Conservation (phyloP, 2,113 vertebrate species). For the Macrotis lagotis region DNA sequence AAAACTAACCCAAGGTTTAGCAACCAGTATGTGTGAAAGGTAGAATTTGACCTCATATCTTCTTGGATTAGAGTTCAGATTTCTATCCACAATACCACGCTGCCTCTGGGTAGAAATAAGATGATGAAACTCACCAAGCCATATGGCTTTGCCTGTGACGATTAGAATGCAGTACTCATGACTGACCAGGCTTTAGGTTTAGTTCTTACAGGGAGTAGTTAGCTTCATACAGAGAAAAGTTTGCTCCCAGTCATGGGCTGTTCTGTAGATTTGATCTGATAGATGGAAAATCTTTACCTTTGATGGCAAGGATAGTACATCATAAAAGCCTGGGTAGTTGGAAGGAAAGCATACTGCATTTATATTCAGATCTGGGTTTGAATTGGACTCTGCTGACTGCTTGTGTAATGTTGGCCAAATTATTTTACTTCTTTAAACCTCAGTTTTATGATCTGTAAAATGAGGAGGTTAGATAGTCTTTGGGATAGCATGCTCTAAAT, state of each 20-base stretch:
- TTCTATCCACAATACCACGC: not conserved
- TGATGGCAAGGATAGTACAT: not conserved
- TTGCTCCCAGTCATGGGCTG: not conserved
- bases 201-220: not conserved
- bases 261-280: not conserved
- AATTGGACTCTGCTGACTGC: not conserved
- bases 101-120: not conserved
- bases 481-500: not conserved
- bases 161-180: not conserved
- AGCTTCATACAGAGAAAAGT: not conserved
- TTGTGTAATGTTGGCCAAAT: not conserved
- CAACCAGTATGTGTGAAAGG: not conserved
- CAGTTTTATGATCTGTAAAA: not conserved
- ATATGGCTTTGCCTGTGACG: not conserved
- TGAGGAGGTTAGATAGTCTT: not conserved
- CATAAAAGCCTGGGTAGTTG: not conserved
- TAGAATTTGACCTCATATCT: not conserved
- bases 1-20: not conserved
- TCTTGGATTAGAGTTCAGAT: not conserved
- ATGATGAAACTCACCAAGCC: not conserved
- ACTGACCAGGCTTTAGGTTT: not conserved
- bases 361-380: not conserved
- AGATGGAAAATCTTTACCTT: not conserved
- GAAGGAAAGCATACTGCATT: not conserved
- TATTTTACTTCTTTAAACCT: not conserved